Evolutionary conservation across 2,888 invertebrate species (phyloP).

Genomic region (Halictus ligatus): DNA sequence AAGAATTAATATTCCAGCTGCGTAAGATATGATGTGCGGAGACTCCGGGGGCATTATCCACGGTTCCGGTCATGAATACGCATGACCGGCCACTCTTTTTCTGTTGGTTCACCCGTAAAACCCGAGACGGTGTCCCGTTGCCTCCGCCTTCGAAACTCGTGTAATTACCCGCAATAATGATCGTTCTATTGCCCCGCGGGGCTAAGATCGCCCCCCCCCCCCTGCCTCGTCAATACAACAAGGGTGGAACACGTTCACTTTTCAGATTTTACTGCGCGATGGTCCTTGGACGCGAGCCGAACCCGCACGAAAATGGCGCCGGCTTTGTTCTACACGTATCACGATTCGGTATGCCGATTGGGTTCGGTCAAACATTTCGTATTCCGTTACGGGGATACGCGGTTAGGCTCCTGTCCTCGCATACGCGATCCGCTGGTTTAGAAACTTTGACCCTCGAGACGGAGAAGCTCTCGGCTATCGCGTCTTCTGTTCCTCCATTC

Average conservation of each 20-base stretch:
- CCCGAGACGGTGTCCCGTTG: conserved; percentile 7
- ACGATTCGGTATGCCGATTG: conserved; percentile 41
- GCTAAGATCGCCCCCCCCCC: background rate
- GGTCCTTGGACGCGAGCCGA: background rate
- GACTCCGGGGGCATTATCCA: conserved; percentile 68
- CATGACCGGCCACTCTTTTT: conserved; percentile 55
- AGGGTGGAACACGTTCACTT: background rate
- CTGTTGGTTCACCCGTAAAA: conserved; percentile 25
- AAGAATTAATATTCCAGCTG: conserved; percentile 78
- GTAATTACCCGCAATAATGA: conserved; percentile 50
- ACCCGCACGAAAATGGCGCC: background rate
- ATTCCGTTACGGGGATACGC: conserved; percentile 31
- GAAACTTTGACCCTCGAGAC: background rate
- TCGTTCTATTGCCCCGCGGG: conserved; percentile 55
- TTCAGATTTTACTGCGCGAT: background rate
- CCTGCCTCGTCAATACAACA: background rate
- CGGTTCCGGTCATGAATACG: conserved; percentile 71
- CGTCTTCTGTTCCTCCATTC: background rate
- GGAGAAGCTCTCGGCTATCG: background rate
- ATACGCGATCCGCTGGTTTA: conserved; percentile 35
- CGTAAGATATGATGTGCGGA: conserved; percentile 74
- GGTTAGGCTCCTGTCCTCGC: conserved; percentile 27
- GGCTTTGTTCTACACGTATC: conserved; percentile 30
- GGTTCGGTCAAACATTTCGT: conserved; percentile 44
- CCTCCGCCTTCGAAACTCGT: conserved; percentile 15